Evolutionary conservation across 2,888 invertebrate genomes (phyloP), one percentile per base, ranked within the genome.

Genomic region (Tetragnatha montana): DNA sequence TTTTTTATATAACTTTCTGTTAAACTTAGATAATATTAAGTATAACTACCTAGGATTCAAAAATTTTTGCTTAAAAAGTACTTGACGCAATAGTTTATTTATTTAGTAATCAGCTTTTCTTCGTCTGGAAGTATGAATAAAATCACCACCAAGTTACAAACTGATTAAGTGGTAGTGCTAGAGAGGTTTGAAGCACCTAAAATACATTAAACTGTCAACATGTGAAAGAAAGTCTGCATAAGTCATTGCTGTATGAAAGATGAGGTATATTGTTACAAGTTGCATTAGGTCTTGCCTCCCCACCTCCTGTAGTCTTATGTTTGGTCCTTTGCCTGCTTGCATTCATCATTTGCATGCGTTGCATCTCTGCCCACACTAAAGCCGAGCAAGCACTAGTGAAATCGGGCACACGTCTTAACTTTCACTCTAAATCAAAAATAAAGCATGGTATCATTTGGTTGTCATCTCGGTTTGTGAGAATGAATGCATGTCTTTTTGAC

Each of bases 311-410:
- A 87, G 70, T 84, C 47, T 80, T 73, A 60, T 76, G 76, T 90
- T 90, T 87, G 79, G 75, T 84, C 90, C 87, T 83, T 51, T 87
- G 87, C 90, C 87, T 90, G 90, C 75, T 83, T 87, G 87, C 90
- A 89, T 89, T 82, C 49, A 76, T 80, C 81, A 70, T 88, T 70
- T 83, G 87, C 87, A 85, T 87, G 87, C 10, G 8, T 35, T 90
- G 87, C 90, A 87, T 90, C 83, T 90, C 87, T 79, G 90, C 90
- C 87, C 84, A 90, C 90, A 90, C 87, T 90, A 90, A 90, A 90
- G 90, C 90, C 90, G 90, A 90, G 90, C 90, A 90, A 90, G 90
- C 90, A 90, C 87, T 80, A 71, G 87, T 87, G 82, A 84, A 75
- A 71, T 80, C 81, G 84, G 87, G 90, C 90, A 90, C 90, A 81